Conservation (phyloP, 2,113 vertebrate species). For the Podiceps cristatus region DNA sequence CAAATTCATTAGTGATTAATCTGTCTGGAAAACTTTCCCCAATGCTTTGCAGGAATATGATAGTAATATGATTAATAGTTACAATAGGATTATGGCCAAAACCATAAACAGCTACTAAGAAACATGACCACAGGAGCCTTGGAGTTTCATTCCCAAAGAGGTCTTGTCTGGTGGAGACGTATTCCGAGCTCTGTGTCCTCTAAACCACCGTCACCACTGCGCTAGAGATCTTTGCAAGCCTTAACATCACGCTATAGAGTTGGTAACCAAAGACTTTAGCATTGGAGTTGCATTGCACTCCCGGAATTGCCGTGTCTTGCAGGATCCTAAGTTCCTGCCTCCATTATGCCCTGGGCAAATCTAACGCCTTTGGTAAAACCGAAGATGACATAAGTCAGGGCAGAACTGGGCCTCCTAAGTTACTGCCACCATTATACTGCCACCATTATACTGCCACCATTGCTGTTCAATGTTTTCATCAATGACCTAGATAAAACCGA, state of each 20-base stretch:
- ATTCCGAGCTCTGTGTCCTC: not conserved
- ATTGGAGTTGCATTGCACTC: not conserved
- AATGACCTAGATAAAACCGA: too few species aligned
- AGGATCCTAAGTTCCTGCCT: not conserved
- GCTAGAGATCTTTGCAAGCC: not conserved
- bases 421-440: too few species aligned
- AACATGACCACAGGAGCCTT: not conserved
- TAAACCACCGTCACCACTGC: not conserved
- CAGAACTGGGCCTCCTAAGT: not conserved
- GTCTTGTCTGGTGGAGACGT: not conserved
- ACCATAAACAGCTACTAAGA: not conserved
- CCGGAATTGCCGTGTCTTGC: not conserved
- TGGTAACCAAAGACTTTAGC: not conserved
- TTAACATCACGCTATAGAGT: fast-evolving
- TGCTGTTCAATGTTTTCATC: too few species aligned
- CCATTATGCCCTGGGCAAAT: not conserved
- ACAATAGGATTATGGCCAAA: not conserved
- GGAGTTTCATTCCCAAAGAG: not conserved
- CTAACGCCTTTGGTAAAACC: not conserved
- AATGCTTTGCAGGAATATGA: slow-evolving; percentile 26
- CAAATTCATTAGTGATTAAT: slow-evolving; percentile 64
- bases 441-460: too few species aligned
- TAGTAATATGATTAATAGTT: slow-evolving; percentile 4
- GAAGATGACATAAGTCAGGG: not conserved
- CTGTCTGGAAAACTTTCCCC: slow-evolving; percentile 55